Evolutionary conservation across 1,140 invertebrate species (phyloP).

Genomic region (Dendrolimus punctatus): DNA sequence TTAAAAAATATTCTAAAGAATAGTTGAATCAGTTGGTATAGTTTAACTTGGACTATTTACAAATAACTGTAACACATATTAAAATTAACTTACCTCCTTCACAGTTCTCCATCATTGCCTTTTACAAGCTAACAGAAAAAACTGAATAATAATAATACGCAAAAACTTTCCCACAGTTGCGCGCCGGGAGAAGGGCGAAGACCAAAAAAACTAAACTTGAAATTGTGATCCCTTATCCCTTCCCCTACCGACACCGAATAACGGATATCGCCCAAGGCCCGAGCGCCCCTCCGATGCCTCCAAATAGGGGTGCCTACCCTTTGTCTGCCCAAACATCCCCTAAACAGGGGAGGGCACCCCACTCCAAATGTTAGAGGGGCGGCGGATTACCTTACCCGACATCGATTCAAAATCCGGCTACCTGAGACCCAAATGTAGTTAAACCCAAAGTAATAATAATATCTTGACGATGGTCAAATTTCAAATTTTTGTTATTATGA

Average conservation of each 20-base stretch:
- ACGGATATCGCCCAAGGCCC: slow-evolving; percentile 47
- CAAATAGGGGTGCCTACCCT: slow-evolving; percentile 60
- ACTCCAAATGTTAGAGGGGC: slow-evolving; percentile 49
- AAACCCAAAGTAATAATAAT: slow-evolving; percentile 23
- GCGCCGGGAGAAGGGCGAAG: slow-evolving; percentile 26
- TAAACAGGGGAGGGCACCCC: slow-evolving; percentile 59
- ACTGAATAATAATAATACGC: neutral
- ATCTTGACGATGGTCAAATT: neutral
- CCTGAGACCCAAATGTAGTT: slow-evolving; percentile 23
- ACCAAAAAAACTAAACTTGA: slow-evolving; percentile 46
- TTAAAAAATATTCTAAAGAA: too few relatives aligned
- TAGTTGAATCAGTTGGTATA: too few relatives aligned
- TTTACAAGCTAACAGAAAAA: neutral
- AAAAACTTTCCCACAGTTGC: slow-evolving; percentile 35
- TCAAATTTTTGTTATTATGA: too few relatives aligned
- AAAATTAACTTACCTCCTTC: too few relatives aligned
- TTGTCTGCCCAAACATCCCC: slow-evolving; percentile 61
- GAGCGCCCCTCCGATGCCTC: slow-evolving; percentile 44
- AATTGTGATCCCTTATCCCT: slow-evolving; percentile 58
- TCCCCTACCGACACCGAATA: slow-evolving; percentile 31
- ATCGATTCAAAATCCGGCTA: slow-evolving; percentile 42
- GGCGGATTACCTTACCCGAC: slow-evolving; percentile 39
- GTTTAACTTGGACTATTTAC: too few relatives aligned
- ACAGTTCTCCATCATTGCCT: too few relatives aligned
- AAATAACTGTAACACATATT: too few relatives aligned